Evolutionary conservation across 1,140 invertebrate species (phyloP), one percentile per base, ranked within the genome.

Genomic region (Phocides pigmalion): DNA sequence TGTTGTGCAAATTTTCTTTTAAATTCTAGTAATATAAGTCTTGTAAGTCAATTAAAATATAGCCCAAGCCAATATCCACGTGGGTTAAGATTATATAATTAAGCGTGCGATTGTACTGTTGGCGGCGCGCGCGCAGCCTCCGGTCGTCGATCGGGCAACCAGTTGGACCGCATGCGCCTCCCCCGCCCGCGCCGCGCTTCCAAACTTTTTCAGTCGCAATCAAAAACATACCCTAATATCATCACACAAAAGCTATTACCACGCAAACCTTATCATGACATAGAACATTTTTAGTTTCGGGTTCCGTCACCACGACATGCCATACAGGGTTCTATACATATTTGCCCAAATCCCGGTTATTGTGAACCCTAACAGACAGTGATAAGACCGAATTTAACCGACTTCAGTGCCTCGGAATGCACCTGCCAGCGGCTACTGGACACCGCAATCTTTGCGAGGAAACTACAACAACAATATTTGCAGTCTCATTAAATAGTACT

Each of bases 71-170:
- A 63, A 70, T 65, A 66, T 68, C 71, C 83, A 85, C 82, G 82
- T 87, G 83, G 77, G 58, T 62, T 66, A 63, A 67, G 58, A 70
- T 75, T 72, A 66, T 70, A 72, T 67, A 75, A 70, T 80, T 75
- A 64, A 73, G 70, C 68, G 56, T 77, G 72, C 76, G 84, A 84
- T 58, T 82, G 84, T 85, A 82, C 83, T 42, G 53, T 46, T 51
- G 69, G 54, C 72, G 72, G 82, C 85, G 85, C 81, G 84, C 81
- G 87, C 86, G 84, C 86, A 82, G 86, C 79, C 88, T 87, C 82
- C 88, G 88, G 84, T 90, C 88, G 86, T 83, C 87, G 87, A 71
- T 89, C 88, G 88, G 54, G 75, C 83, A 90, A 90, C 87, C 86
- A 87, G 87, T 90, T 79, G 53, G 79, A 87, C 87, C 75, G 82